A percentile compares a stretch with the other conserved stretches of the same genome.
phyloP scores from a whole-genome alignment of 2,797 vertebrate genomes.

The Pangasius krempfi region DNA sequence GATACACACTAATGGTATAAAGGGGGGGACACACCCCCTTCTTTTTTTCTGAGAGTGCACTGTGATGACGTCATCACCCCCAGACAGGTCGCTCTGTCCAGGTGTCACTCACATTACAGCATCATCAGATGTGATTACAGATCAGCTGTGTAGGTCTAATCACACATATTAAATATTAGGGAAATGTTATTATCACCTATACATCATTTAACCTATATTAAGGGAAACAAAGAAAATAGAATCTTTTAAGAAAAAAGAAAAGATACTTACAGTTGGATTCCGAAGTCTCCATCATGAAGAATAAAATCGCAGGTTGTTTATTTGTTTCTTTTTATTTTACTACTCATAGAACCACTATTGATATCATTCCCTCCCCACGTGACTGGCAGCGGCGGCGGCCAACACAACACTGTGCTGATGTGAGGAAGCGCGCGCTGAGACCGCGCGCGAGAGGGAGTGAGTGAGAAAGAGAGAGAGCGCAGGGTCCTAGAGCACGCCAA shows the following conservation, averaged over 20 bases:
- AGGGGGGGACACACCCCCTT: not conserved
- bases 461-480: not conserved
- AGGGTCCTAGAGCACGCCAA: slow-evolving; percentile 4
- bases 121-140: not conserved
- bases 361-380: slow-evolving; percentile 10
- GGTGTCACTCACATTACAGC: slow-evolving; percentile 5
- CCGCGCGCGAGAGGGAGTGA: not conserved
- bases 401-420: slow-evolving; percentile 51
- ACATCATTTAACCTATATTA: not conserved
- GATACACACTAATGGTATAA: not conserved
- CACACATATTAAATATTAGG: not conserved
- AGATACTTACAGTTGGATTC: slow-evolving; percentile 51
- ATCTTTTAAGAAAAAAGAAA: not conserved
- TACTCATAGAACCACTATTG: not conserved
- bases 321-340: not conserved
- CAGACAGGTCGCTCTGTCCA: slow-evolving; percentile 16
- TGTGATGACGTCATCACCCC: slow-evolving; percentile 25
- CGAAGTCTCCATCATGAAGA: slow-evolving; percentile 44
- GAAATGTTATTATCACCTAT: not conserved
- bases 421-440: slow-evolving; percentile 13
- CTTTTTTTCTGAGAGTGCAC: not conserved
- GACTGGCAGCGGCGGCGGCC: slow-evolving; percentile 34
- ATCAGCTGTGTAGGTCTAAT: not conserved
- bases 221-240: not conserved
- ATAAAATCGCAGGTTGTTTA: not conserved